Evolutionary conservation across 1,140 invertebrate genomes (phyloP).

Genomic region (Acyrthosiphon pisum): DNA sequence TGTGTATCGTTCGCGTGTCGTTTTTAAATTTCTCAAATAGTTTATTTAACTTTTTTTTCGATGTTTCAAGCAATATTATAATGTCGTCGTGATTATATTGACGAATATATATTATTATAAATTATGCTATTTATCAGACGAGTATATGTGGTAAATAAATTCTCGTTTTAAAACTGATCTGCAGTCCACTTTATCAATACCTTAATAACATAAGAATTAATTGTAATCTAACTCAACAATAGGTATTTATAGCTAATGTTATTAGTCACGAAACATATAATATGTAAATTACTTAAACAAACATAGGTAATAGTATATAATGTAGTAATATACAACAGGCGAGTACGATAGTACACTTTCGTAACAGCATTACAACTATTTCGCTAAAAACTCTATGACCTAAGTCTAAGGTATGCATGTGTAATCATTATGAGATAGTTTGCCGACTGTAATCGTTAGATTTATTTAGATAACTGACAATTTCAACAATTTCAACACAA

Average conservation of each 20-base stretch:
- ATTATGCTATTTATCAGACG: background rate
- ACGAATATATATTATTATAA: background rate
- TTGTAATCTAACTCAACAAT: background rate
- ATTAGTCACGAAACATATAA: background rate
- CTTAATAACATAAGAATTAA: background rate
- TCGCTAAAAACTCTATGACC: background rate
- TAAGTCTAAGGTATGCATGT: background rate
- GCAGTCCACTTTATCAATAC: too few species aligned
- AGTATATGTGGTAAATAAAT: background rate
- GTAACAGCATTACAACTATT: background rate
- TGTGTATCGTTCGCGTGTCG: background rate
- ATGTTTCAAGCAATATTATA: background rate
- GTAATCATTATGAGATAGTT: background rate
- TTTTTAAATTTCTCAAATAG: background rate
- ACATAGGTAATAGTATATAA: background rate
- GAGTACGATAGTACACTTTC: background rate
- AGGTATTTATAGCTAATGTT: background rate
- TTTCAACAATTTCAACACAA: background rate
- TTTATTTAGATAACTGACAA: background rate
- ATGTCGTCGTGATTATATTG: background rate
- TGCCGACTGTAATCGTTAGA: background rate
- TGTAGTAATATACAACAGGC: background rate
- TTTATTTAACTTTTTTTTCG: background rate
- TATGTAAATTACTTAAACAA: background rate
- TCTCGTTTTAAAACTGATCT: background rate